Conservation (phyloP, 2,797 vertebrate genomes). For the Leptatherina wallacei region DNA sequence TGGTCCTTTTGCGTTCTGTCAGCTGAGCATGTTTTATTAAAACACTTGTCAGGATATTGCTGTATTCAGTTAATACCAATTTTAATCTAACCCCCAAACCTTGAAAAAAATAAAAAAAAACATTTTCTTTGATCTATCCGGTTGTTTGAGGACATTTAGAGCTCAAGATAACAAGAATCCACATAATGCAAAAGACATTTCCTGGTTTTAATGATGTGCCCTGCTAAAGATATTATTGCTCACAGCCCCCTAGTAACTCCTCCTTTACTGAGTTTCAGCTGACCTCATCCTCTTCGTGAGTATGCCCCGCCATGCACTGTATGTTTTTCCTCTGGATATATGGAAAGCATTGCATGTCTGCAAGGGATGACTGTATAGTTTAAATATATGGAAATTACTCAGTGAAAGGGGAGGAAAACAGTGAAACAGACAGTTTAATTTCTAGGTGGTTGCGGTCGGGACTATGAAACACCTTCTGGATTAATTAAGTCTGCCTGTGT, state of each 20-base stretch:
- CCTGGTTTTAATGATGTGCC: conserved; percentile 47
- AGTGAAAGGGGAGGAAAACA: not conserved
- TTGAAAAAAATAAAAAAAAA: not conserved
- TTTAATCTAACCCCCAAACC: not conserved
- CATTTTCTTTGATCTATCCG: not conserved
- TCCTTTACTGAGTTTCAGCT: conserved; percentile 16
- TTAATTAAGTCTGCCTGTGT: too few species aligned
- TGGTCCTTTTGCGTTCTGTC: not conserved
- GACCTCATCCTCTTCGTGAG: conserved; percentile 41
- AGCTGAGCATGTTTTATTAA: not conserved
- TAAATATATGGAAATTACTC: not conserved
- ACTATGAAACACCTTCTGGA: too few species aligned
- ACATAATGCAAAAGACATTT: conserved; percentile 50
- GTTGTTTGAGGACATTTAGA: not conserved
- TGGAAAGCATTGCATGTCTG: conserved; percentile 17
- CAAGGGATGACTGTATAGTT: conserved; percentile 33
- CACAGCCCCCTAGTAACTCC: conserved; percentile 23
- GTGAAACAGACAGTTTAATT: not conserved
- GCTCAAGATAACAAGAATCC: conserved; percentile 3
- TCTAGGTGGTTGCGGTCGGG: too few species aligned
- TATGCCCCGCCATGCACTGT: not conserved
- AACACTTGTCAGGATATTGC: not conserved
- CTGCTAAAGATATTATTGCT: conserved; percentile 46
- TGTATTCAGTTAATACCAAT: not conserved
- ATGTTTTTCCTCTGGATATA: conserved; percentile 4